phyloP scores from a whole-genome alignment of 2,888 invertebrate genomes.

The Drosophila mimetica region DNA sequence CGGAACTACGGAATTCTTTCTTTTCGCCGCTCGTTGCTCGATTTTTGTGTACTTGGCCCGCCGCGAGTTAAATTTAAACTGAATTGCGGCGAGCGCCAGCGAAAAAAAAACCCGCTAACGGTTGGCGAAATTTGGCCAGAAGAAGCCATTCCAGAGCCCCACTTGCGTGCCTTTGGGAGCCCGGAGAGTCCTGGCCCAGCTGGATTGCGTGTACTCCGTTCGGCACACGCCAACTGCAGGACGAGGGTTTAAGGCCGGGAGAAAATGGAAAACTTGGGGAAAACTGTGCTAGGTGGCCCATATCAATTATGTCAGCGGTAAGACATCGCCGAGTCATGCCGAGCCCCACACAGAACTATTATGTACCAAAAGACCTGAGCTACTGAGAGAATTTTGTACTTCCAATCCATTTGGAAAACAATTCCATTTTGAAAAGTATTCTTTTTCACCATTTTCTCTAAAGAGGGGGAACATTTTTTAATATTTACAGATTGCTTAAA shows the following conservation, averaged over 20 bases:
- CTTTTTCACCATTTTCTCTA: too few relatives aligned
- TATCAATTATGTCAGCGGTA: slow-evolving; percentile 75
- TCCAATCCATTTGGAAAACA: too few relatives aligned
- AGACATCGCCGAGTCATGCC: slow-evolving; percentile 51
- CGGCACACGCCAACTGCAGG: slow-evolving; percentile 50
- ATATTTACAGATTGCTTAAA: too few relatives aligned
- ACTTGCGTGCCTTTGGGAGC: slow-evolving; percentile 55
- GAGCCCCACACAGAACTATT: slow-evolving; percentile 44
- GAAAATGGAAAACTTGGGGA: slow-evolving; percentile 23
- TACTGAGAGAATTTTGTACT: slow-evolving; percentile 18
- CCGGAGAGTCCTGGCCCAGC: slow-evolving; percentile 22
- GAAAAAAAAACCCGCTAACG: slow-evolving; percentile 54
- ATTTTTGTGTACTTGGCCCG: slow-evolving; percentile 62
- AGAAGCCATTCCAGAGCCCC: slow-evolving; percentile 31
- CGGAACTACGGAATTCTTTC: slow-evolving; percentile 21
- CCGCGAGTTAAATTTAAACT: slow-evolving; percentile 81
- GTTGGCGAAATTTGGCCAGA: slow-evolving; percentile 37
- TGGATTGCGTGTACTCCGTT: slow-evolving; percentile 46
- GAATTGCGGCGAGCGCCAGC: slow-evolving; percentile 59
- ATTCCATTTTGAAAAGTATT: too few relatives aligned
- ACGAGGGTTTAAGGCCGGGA: slow-evolving; percentile 3
- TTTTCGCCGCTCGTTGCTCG: slow-evolving; percentile 22
- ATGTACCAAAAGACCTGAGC: slow-evolving; percentile 32
- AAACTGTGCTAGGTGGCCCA: slow-evolving; percentile 51
- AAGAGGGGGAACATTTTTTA: too few relatives aligned